Evolutionary conservation across 1,140 invertebrate genomes (phyloP), one percentile per base, ranked within the genome.

Genomic region (Holotrichia oblita): DNA sequence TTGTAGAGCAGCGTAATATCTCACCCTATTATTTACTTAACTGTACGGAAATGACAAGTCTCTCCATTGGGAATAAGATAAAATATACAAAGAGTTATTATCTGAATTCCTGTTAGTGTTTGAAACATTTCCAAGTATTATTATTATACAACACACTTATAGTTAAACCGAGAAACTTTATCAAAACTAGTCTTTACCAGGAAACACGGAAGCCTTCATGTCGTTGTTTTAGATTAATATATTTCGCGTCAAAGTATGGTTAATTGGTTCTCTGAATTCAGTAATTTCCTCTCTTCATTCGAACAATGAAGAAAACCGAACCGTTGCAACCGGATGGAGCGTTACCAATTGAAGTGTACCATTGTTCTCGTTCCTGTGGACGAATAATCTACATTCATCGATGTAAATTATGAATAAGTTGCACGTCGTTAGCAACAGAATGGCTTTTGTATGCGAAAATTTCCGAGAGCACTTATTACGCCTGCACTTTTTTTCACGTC

Each of bases 211-310:
- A 69, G 61, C 22, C 61, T 69, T 27, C 22, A 69, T 27, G 61
- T 34, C 61, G 61, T 69, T 69, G 61, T 69, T 69, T 69, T 69
- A 69, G 61, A 69, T 69, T 69, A 69, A 69, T 69, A 61, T 44
- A 55, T 69, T 69, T 69, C 12, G 27, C 61, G 61, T 14, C 27
- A 69, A 69, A 34, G 22, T 34, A 24, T 69, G 17, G 61, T 69
- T 69, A 69, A 69, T 69, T 69, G 61, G 61, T 69, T 69, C 61
- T 34, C 22, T 69, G 61, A 69, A 69, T 69, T 27, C 61, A 69
- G 61, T 69, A 69, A 69, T 69, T 69, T 69, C 61, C 61, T 69
- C 61, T 34, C 20, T 27, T 34, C 61, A 22, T 27, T 20, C 61
- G 22, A 69, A 69, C 61, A 69, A 69, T 69, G 61, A 69, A 69